phyloP scores from a whole-genome alignment of 2,113 vertebrate genomes.

The Cyprinodon variegatus region DNA sequence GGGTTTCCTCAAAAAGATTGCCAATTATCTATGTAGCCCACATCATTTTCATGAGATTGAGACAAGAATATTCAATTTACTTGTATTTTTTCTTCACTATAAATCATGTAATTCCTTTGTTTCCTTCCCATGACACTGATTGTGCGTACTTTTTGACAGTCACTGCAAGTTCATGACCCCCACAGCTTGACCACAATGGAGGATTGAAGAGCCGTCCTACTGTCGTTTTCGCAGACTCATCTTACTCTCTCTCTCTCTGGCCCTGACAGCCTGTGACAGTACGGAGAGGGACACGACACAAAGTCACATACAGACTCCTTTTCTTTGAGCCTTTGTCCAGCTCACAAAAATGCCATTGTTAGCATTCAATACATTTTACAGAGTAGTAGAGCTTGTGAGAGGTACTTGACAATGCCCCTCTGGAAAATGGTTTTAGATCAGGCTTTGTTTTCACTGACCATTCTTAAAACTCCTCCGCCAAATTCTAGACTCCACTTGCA shows the following conservation, averaged over 20 bases:
- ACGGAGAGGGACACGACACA: constrained; percentile 43
- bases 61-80: background rate
- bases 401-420: background rate
- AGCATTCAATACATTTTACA: constrained; percentile 43
- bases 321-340: constrained; percentile 68
- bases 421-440: background rate
- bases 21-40: too few species aligned
- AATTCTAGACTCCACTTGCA: background rate
- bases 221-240: constrained; percentile 58
- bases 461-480: background rate
- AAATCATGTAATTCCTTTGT: constrained; percentile 5
- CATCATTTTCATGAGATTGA: background rate
- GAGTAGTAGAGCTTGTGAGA: background rate
- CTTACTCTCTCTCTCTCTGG: constrained; percentile 47
- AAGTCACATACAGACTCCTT: constrained; percentile 51
- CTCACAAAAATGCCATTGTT: constrained; percentile 71
- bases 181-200: constrained; percentile 28
- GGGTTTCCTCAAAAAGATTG: too few species aligned
- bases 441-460: background rate
- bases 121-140: background rate
- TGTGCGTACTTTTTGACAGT: constrained; percentile 10
- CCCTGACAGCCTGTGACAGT: constrained; percentile 69
- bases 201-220: constrained; percentile 34
- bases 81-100: background rate
- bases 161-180: constrained; percentile 50